phyloP scores from a whole-genome alignment of 2,113 vertebrate species.

The Equus quagga region DNA sequence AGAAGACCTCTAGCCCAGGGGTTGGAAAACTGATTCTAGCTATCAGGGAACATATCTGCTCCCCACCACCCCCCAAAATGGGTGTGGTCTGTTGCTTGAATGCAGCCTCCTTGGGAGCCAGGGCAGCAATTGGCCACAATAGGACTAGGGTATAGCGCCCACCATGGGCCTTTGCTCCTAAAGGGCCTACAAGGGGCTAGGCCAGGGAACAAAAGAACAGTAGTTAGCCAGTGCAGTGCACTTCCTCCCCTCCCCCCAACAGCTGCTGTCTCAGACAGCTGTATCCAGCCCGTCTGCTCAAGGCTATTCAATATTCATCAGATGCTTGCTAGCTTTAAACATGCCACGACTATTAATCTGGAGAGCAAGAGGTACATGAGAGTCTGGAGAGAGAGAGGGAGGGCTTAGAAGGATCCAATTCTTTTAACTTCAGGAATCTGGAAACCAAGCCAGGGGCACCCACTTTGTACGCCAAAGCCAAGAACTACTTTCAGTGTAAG shows the following conservation, averaged over 20 bases:
- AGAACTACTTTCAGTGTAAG: background rate
- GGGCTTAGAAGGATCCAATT: background rate
- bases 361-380: background rate
- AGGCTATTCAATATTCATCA: constrained; percentile 78
- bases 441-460: background rate
- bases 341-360: constrained; percentile 67
- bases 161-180: background rate
- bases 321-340: constrained; percentile 51
- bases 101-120: background rate
- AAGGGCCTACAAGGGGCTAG: background rate
- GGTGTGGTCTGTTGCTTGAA: background rate
- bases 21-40: constrained; percentile 1
- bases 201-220: constrained; percentile 30
- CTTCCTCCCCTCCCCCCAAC: background rate
- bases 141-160: background rate
- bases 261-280: constrained; percentile 67
- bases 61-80: background rate
- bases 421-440: constrained; percentile 12
- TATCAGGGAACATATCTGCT: background rate
- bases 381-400: background rate
- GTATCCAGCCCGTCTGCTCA: constrained; percentile 42
- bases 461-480: background rate
- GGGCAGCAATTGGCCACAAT: background rate
- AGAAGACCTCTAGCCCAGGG: background rate
- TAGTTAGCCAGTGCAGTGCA: background rate